A percentile compares a stretch with the other conserved stretches of the same genome.
These are phyloP conservation scores for Apaloderma vittatum DNA, from an alignment of 2,113 vertebrate species.

Conservation along the genomic window DNA sequence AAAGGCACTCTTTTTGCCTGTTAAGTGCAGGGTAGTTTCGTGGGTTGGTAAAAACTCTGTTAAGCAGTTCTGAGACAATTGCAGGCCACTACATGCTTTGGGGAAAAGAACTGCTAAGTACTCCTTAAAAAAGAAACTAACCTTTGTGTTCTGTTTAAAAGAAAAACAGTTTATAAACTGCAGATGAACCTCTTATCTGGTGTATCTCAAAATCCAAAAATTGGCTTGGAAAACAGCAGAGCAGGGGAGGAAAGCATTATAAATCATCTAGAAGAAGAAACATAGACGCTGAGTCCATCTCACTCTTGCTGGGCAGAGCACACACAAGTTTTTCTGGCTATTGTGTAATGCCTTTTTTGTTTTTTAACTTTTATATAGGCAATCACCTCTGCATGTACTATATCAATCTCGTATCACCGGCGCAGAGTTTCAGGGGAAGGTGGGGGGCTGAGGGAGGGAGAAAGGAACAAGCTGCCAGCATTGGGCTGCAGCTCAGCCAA, in stretches of 20 bases:
- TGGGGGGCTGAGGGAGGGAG: not conserved
- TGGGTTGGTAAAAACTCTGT: not conserved
- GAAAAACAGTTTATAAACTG: constrained; percentile 15
- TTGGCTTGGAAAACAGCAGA: constrained; percentile 4
- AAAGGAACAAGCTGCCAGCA: constrained; percentile 61
- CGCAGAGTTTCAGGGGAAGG: not conserved
- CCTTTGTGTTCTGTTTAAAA: not conserved
- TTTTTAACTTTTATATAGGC: not conserved
- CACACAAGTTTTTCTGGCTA: not conserved
- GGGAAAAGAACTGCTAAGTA: not conserved
- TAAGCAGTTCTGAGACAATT: not conserved
- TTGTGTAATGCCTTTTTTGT: not conserved
- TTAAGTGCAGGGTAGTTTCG: not conserved
- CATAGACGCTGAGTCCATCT: not conserved
- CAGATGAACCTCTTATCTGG: constrained; percentile 47
- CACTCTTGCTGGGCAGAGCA: not conserved
- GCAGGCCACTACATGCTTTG: not conserved
- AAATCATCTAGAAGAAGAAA: constrained; percentile 46
- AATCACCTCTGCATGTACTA: not conserved
- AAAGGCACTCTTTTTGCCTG: not conserved
- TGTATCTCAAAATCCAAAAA: constrained; percentile 37
- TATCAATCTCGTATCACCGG: not conserved
- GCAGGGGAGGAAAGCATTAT: not conserved
- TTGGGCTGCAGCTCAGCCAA: not conserved
- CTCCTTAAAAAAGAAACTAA: not conserved